Percentiles rank a stretch among this genome's conserved stretches.
Conservation (phyloP, 2,888 invertebrate species). For the Ganaspis brasiliensis region DNA sequence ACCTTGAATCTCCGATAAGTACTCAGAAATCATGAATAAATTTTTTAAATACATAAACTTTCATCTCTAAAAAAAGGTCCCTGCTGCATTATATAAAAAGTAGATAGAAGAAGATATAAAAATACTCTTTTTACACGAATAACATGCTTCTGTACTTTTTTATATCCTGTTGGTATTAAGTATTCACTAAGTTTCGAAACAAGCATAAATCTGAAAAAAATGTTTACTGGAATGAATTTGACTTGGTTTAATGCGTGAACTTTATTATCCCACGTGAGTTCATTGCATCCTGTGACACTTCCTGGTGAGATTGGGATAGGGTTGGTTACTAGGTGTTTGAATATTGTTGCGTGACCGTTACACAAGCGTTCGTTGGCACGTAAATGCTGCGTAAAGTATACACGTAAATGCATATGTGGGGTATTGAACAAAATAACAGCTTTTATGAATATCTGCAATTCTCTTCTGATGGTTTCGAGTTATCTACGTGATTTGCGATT, state of each 20-base stretch:
- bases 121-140: no score
- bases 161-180: background rate
- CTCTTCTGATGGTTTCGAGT: background rate
- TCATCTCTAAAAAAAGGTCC: no score
- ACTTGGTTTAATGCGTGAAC: conserved; percentile 1
- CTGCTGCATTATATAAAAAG: no score
- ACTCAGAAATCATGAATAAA: no score
- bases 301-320: background rate
- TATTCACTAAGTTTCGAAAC: background rate
- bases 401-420: conserved; percentile 36
- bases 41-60: no score
- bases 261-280: conserved; percentile 35
- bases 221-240: background rate
- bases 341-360: conserved; percentile 43
- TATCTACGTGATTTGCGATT: background rate
- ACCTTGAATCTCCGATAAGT: no score
- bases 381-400: conserved; percentile 30
- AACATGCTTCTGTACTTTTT: no score
- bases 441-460: background rate
- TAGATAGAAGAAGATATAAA: no score
- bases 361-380: conserved; percentile 26
- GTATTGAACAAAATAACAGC: conserved; percentile 10
- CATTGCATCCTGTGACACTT: conserved; percentile 13
- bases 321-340: conserved; percentile 27
- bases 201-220: background rate